Evolutionary conservation across 2,797 vertebrate genomes (phyloP), one percentile per base, ranked within the genome.

Genomic region (Platyrinchus mystaceus): DNA sequence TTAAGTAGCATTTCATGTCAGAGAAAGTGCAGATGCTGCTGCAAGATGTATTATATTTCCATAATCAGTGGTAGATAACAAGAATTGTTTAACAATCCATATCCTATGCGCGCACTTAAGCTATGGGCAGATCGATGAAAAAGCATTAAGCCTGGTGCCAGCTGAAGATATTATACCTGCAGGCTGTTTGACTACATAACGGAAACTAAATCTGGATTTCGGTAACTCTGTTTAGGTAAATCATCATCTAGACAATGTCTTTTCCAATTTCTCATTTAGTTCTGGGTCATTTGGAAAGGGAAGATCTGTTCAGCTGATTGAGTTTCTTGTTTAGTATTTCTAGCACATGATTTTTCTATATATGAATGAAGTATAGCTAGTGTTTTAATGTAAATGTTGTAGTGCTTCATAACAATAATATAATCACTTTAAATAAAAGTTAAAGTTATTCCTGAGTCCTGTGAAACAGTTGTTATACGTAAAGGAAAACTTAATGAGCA

Each of bases 81-180:
- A 89, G 85, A 90, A 78, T 79, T 91, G 55, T 37, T 50, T 67
- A 85, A 91, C 85, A 93, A 18, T 67, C 84, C 62, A 49, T 93
- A 84, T 87, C 64, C 83, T 94, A 86, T 36, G 49, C 80, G 30
- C 87, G 68, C 90, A 89, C 27, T 78, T 93, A 96, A 93, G 85
- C 70, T 84, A 32, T 82, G 50, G 32, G 86, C 47, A 59, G 88
- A 95, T 95, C 96, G 9, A 92, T 94, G 92, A 43, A 66, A 78
- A 96, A 66, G 44, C 88, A 87, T 87, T 82, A 92, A 95, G 75
- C 22, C 75, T 91, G 70, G 94, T 90, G 71, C 93, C 82, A 94
- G 87, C 79, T 85, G 68, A 83, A 91, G 80, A 81, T 75, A 53
- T 76, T 74, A 47, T 70, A 70, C 90, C 93, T 95, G 36, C 70